Evolutionary conservation across 2,113 vertebrate genomes (phyloP).

Genomic region (Butorides virescens): DNA sequence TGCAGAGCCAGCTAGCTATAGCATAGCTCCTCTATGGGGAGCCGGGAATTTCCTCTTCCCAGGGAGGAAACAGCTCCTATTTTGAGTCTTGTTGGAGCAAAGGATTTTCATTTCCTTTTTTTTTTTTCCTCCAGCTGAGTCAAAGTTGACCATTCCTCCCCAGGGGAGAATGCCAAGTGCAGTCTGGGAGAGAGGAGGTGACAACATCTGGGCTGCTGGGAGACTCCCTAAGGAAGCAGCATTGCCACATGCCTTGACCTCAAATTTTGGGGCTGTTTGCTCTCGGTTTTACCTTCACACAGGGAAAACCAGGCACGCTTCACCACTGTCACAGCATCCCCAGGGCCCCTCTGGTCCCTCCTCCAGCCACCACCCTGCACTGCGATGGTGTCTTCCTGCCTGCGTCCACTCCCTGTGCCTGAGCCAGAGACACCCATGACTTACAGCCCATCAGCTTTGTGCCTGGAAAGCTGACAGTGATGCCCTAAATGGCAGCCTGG

Average conservation of each 20-base stretch:
- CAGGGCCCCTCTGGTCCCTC: neutral
- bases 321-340: neutral
- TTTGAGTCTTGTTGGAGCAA: constrained; percentile 14
- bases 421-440: neutral
- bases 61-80: neutral
- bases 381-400: neutral
- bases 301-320: neutral
- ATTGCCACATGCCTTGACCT: neutral
- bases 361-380: neutral
- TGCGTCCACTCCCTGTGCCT: rapidly evolving
- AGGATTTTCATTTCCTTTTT: neutral
- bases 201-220: neutral
- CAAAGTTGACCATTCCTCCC: neutral
- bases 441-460: rapidly evolving
- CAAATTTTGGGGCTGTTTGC: neutral
- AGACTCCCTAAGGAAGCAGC: neutral
- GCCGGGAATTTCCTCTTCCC: constrained; percentile 19
- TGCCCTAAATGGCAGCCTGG: neutral
- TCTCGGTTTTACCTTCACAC: neutral
- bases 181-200: neutral
- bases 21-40: neutral
- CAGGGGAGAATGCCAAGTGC: neutral
- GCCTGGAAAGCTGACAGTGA: neutral
- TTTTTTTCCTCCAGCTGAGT: neutral
- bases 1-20: neutral